Conservation (phyloP, 2,797 vertebrate genomes). For the Borostomias antarcticus region DNA sequence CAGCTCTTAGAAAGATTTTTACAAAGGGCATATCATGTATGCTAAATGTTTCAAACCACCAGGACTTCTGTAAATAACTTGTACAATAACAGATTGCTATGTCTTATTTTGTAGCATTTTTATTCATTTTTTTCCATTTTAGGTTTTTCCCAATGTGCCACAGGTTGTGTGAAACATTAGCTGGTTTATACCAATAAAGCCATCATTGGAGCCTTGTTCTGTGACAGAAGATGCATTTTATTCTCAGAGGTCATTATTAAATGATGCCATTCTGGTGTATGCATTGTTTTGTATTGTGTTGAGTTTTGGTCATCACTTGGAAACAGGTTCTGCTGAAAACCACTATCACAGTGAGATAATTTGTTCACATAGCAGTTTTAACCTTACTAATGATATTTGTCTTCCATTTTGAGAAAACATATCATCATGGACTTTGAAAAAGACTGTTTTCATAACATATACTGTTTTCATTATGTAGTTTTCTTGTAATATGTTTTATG, state of each 20-base stretch:
- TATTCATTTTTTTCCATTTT: slow-evolving; percentile 36
- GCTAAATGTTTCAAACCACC: slow-evolving; percentile 20
- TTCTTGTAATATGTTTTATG: slow-evolving; percentile 39
- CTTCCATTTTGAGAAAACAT: slow-evolving; percentile 24
- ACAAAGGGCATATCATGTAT: slow-evolving; percentile 27
- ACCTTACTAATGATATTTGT: slow-evolving; percentile 37
- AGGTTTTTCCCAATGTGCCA: slow-evolving; percentile 49
- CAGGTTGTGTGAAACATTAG: slow-evolving; percentile 40
- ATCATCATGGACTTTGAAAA: slow-evolving; percentile 12
- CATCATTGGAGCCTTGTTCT: slow-evolving; percentile 47
- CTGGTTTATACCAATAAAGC: slow-evolving; percentile 23
- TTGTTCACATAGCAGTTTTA: slow-evolving; percentile 38
- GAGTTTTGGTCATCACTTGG: slow-evolving; percentile 31
- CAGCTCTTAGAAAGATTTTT: background rate
- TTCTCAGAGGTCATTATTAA: slow-evolving; percentile 39
- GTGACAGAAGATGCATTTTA: slow-evolving; percentile 35
- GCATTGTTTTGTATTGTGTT: slow-evolving; percentile 18
- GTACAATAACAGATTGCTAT: slow-evolving; percentile 63
- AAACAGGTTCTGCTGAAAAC: slow-evolving; percentile 51
- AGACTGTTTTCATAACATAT: slow-evolving; percentile 43
- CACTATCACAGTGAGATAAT: slow-evolving; percentile 39
- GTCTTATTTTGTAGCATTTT: slow-evolving; percentile 45
- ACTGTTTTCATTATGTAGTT: slow-evolving; percentile 34
- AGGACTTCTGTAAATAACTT: slow-evolving; percentile 68
- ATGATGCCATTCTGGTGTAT: slow-evolving; percentile 20